These are phyloP conservation scores for Drosophila stalkeri DNA, from an alignment of 2,888 invertebrate genomes.

Conservation along the genomic window DNA sequence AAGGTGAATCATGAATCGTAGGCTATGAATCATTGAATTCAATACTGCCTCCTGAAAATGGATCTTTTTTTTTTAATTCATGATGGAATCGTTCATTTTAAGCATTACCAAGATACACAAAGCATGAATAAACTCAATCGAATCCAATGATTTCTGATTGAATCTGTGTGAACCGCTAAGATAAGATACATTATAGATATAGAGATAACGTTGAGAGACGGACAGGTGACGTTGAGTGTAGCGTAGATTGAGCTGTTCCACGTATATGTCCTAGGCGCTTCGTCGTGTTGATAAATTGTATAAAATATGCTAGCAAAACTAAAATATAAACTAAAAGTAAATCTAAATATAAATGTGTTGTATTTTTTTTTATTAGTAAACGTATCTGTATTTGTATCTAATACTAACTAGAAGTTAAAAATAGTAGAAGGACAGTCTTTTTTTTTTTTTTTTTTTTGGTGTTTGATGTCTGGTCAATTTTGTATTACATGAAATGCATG, in stretches of 20 bases:
- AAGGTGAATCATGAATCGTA: not conserved
- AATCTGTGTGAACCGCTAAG: slow-evolving; percentile 13
- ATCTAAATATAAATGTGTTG: slow-evolving; percentile 35
- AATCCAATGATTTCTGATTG: not conserved
- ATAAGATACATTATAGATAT: slow-evolving; percentile 7
- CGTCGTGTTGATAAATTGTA: slow-evolving; percentile 58
- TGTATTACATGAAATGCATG: slow-evolving; percentile 31
- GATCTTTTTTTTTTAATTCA: not conserved
- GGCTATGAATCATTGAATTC: not conserved
- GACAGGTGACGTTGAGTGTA: slow-evolving; percentile 9
- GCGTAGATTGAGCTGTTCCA: slow-evolving; percentile 61
- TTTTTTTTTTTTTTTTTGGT: slow-evolving; percentile 19
- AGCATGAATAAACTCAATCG: not conserved
- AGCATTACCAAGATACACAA: not conserved
- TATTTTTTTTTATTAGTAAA: slow-evolving; percentile 48
- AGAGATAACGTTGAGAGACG: slow-evolving; percentile 1
- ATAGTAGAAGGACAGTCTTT: slow-evolving; percentile 62
- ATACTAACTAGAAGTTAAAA: slow-evolving; percentile 68
- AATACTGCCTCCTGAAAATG: slow-evolving; percentile 1
- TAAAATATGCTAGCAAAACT: slow-evolving; percentile 44
- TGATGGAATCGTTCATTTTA: not conserved
- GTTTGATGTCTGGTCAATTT: slow-evolving; percentile 73
- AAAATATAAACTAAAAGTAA: slow-evolving; percentile 13
- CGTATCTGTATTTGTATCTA: slow-evolving; percentile 65
- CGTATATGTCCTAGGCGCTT: slow-evolving; percentile 70